Base-by-base conservation (phyloP, 2,113 vertebrate genomes). In the Dipodomys spectabilis region DNA sequence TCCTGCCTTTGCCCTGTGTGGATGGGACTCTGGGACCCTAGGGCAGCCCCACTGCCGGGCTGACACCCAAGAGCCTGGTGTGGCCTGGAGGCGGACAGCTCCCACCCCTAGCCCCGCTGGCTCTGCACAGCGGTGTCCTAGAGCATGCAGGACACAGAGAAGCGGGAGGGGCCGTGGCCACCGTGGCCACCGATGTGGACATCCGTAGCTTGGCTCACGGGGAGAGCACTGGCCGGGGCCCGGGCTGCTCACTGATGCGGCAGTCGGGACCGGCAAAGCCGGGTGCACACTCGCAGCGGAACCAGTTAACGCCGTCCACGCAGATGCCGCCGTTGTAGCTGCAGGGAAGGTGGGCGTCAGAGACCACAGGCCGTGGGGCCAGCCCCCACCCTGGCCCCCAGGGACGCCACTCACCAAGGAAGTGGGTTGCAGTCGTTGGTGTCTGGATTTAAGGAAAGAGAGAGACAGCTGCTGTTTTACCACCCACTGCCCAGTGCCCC, bases 251-350 rank as follows among this genome's bases (percentile, higher is more conserved):
- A 99, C 99, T 99, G 95, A 99, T 99, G 97, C 99, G 99, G 91
- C 99, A 99, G 98, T 99, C 99, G 0, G 99, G 99, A 57, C 99
- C 99, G 7, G 99, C 99, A 64, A 99, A 99, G 32, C 99, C 99
- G 0, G 99, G 98, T 0, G 99, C 99, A 0, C 99, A 99, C 84
- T 99, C 99, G 45, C 99, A 99, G 57, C 99, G 99, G 95, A 99
- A 99, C 99, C 99, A 99, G 98, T 99, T 99, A 92, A 99, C 97
- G 0, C 99, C 99, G 10, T 99, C 99, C 0, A 99, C 98, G 13
- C 99, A 99, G 97, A 99, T 96, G 27, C 99, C 99, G 0, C 99
- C 99, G 0, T 99, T 99, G 98, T 99, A 99, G 97, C 99, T 99
- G 98, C 25, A 83, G 35, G 12, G 83, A 81, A 2, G 7, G 18